Evolutionary conservation across 2,797 vertebrate genomes (phyloP), one percentile per base, ranked within the genome.

Genomic region (Philypnodon macrostomus): DNA sequence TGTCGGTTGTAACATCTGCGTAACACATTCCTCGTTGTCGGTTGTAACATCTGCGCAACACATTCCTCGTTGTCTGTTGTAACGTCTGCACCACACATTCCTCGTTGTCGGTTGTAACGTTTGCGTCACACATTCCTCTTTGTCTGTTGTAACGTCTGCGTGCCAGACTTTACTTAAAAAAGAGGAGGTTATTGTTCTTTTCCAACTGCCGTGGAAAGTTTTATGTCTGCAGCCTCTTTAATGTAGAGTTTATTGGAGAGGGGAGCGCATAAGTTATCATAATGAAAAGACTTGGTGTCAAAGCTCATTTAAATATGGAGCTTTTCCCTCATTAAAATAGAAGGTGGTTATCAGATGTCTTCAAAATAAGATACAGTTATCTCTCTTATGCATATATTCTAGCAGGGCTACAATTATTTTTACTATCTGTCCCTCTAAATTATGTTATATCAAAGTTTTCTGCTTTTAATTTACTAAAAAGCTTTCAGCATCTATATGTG

Each of bases 1-100:
- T 39, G 77, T 73, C 68, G 70, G 49, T 47, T 47, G n/a, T 17
- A 52, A 32, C 35, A 73, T 71, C 64, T 67, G 51, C 31, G 45
- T 14, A 85, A 87, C 69, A 69, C 75, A 84, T 87, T 86, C 81
- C 79, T 62, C 67, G 59, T 53, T 39, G 77, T 73, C 68, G 70
- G 49, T 47, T 47, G n/a, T 17, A 52, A 32, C 35, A 73, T 71
- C 64, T 67, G 51, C 31, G 45, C 85, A n/a, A 87, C 69, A 69
- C 75, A 84, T 87, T 86, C 81, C 79, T 62, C 67, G 59, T 53
- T 39, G 77, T 73, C 68, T 72, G 49, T 47, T 47, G n/a, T 17
- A 52, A 32, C 35, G 75, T 71, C 64, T 67, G 51, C 31, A n/a
- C n/a, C 85, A 87, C 69, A 69, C 75, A 84, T 87, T 86, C 81